phyloP scores from a whole-genome alignment of 2,888 invertebrate genomes.

The Podabrus alpinus region DNA sequence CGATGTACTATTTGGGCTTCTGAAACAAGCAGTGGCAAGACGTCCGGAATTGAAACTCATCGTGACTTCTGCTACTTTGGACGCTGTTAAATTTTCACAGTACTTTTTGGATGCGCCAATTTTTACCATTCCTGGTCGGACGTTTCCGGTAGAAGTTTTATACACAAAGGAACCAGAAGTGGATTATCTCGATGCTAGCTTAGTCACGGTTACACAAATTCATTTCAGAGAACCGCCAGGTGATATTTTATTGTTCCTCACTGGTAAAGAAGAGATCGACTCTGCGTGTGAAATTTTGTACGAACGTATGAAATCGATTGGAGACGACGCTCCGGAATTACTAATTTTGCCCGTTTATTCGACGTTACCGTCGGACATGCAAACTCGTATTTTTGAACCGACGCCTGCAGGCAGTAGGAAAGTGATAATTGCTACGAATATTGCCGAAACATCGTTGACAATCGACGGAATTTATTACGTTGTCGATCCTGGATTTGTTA shows the following conservation, averaged over 20 bases:
- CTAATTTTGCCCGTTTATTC: slow-evolving; percentile 98
- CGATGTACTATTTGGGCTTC: slow-evolving; percentile 92
- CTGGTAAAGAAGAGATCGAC: slow-evolving; percentile 58
- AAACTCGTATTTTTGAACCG: slow-evolving; percentile 97
- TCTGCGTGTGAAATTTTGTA: slow-evolving; percentile 98
- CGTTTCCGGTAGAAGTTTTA: slow-evolving; percentile 95
- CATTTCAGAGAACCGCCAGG: slow-evolving; percentile 95
- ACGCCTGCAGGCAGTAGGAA: slow-evolving; percentile 98
- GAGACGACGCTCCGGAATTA: slow-evolving; percentile 6
- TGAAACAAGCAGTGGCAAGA: slow-evolving; percentile 88
- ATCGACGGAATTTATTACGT: slow-evolving; percentile 89
- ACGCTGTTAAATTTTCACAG: slow-evolving; percentile 98
- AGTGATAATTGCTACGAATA: slow-evolving; percentile 98
- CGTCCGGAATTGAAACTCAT: slow-evolving; percentile 94
- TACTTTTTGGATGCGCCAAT: slow-evolving; percentile 99
- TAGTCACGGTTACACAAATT: slow-evolving; percentile 99
- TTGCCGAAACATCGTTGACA: slow-evolving; percentile 90
- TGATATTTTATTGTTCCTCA: slow-evolving; percentile 88
- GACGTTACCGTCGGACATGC: slow-evolving; percentile 98
- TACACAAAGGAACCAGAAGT: slow-evolving; percentile 99
- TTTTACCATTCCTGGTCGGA: slow-evolving; percentile 96
- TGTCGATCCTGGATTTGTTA: slow-evolving; percentile 99
- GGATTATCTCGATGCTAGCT: slow-evolving; percentile 94
- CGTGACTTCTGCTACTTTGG: slow-evolving; percentile 97
- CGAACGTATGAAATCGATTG: slow-evolving; percentile 94